Evolutionary conservation across 53 echinoderm and acorn worm species (phyloP), one percentile per base, ranked within the genome.

Genomic region (Antedon mediterranea): DNA sequence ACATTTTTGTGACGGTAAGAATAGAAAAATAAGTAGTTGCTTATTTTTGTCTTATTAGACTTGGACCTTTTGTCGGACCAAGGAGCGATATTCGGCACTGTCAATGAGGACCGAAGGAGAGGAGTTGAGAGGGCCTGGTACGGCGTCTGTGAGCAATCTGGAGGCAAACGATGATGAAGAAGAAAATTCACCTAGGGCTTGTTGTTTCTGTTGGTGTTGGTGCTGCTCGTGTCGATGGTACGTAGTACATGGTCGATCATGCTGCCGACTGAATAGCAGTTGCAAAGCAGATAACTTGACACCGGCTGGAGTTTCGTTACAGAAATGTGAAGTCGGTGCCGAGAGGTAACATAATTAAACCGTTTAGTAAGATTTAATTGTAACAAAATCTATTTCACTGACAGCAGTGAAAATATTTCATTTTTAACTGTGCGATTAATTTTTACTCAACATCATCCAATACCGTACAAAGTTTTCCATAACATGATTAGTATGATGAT

Each of bases 121-220:
- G 26, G 57, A 57, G 23, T 26, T 18, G 57, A 57, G 57, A 26
- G 57, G 57, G 57, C 20, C 57, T 18, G 57, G 23, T 57, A 2
- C 57, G 57, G 57, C 57, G 9, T 13, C 57, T 57, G 57, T 57
- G 9, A 26, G 9, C 9, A 57, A 23, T 23, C 57, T 57, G 57
- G 57, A 57, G 57, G 23, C 20, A 6, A 57, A 57, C 23, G 57
- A 57, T 57, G 57, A 57, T 8, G 57, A 57, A 8, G 57, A 57
- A 23, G 57, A 57, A 26, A 57, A 57, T 18, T 57, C 57, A 26
- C 57, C 98, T 32, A 85, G 82, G 78, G 98, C 98, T 33, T 97
- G 98, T 85, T 97, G 98, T 31, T 97, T 97, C 84, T 97, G 98
- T 84, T 97, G 92, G 98, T 97, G 98, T 75, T 97, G 98, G 78